Base-by-base conservation (phyloP, 2,797 vertebrate genomes). In the Spatula clypeata region DNA sequence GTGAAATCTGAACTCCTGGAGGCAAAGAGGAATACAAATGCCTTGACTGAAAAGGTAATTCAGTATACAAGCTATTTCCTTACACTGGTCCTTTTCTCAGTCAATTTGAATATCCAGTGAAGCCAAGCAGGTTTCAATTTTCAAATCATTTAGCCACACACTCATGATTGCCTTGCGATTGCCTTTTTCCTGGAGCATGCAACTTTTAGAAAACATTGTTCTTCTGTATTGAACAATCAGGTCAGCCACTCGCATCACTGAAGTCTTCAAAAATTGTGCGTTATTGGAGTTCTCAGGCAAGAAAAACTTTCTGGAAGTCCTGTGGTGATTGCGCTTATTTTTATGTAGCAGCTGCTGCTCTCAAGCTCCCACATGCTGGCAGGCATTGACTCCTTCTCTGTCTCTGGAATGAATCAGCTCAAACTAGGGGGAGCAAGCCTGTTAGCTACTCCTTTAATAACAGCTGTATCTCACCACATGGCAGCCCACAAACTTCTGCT, bases 1-100 rank as follows among this genome's bases (percentile, higher is more conserved):
- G 92, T 97, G 98, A 98, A 98, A 99, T 98, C 95, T 96, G 98
- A 98, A 98, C 98, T 97, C 95, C 71, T 27, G 42, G 44, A 91
- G 94, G 83, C 65, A 76, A 94, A 89, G 65, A 93, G 95, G 93
- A 70, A 65, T 92, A 72, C 91, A 79, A 81, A 91, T 2, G 34
- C 38, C 45, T 58, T 73, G 57, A 17, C 47, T 82, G 61, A 60
- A 36, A 84, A 94, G 70, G 66, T 86, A 74, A 77, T 45, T 80
- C 60, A 27, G 70, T 51, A 61, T 82, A 76, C 27, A 45, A 69
- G 53, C 49, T 69, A 34, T 44, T 93, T 87, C 62, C 38, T 84
- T 73, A 49, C 40, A 81, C 53, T 40, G 38, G 8, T 21, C 79
- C 77, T 84, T 70, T 73, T 64, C 70, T 79, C 74, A 53, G n/a